Percentiles rank a stretch among this genome's conserved stretches.
Evolutionary conservation across 2,888 invertebrate species (phyloP).

Genomic region (Acronicta leporina): DNA sequence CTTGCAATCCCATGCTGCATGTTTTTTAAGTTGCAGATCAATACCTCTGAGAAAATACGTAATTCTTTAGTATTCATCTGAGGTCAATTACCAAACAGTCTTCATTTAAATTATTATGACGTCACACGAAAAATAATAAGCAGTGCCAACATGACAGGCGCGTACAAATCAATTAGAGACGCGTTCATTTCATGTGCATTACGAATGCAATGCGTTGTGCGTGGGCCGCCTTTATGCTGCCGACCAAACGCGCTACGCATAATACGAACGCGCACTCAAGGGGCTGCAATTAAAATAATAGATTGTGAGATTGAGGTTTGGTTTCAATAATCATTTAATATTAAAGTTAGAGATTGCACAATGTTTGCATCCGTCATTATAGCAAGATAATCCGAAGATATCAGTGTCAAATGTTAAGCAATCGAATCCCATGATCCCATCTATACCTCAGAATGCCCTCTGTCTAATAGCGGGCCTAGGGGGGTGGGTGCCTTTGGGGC

Average conservation of each 20-base stretch:
- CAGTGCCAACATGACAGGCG: constrained; percentile 45
- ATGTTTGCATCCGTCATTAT: no score
- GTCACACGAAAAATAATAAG: constrained; percentile 31
- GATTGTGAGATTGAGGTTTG: constrained; percentile 10
- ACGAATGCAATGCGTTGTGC: constrained; percentile 46
- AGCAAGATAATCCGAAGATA: no score
- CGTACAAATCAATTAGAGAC: constrained; percentile 58
- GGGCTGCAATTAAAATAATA: constrained; percentile 47
- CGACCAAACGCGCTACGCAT: constrained; percentile 53
- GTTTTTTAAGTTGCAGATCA: no score
- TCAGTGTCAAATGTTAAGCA: no score
- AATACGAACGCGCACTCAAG: constrained; percentile 30
- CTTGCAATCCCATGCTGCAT: background rate
- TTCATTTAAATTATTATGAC: constrained; percentile 16
- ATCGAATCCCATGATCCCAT: no score
- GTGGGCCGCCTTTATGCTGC: constrained; percentile 40
- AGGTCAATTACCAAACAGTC: background rate
- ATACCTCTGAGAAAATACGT: no score
- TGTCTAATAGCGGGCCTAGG: no score
- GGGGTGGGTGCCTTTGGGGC: no score
- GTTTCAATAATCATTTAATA: constrained; percentile 20
- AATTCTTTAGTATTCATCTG: no score
- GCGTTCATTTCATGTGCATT: constrained; percentile 53
- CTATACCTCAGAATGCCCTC: no score
- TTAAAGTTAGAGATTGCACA: background rate